These are phyloP conservation scores for Tethea ocularis DNA, from an alignment of 2,888 invertebrate species.

Conservation along the genomic window DNA sequence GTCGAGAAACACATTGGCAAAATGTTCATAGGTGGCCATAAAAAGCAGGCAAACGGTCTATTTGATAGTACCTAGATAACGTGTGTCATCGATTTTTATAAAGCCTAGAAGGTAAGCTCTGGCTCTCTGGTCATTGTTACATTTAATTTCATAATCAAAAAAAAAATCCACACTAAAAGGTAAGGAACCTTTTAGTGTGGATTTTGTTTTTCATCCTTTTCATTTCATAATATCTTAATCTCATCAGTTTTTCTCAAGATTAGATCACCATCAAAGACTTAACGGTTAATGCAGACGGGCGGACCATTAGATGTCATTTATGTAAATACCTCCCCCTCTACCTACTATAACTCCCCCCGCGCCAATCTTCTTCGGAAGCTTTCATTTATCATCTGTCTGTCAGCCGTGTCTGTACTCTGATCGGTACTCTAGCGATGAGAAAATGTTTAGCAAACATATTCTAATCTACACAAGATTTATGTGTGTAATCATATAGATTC, in stretches of 20 bases:
- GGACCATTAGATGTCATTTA: conserved; percentile 61
- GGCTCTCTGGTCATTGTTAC: too few relatives aligned
- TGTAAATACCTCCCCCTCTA: conserved; percentile 48
- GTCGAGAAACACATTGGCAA: too few relatives aligned
- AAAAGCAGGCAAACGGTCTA: too few relatives aligned
- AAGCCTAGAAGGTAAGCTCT: too few relatives aligned
- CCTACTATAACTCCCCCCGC: conserved; percentile 11
- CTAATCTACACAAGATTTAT: neutral
- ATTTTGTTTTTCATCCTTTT: too few relatives aligned
- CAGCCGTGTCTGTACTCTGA: conserved; percentile 39
- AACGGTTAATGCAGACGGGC: conserved; percentile 29
- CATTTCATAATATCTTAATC: neutral
- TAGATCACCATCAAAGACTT: conserved; percentile 17
- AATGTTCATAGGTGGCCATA: too few relatives aligned
- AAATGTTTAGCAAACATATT: neutral
- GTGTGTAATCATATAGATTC: too few relatives aligned
- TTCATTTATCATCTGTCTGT: conserved; percentile 52
- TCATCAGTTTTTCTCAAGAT: conserved; percentile 8
- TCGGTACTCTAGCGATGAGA: conserved; percentile 12
- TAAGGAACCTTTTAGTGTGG: too few relatives aligned
- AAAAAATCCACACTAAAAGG: neutral
- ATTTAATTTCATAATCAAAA: too few relatives aligned
- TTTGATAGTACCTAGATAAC: too few relatives aligned
- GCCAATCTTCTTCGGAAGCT: neutral
- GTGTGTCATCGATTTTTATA: too few relatives aligned